Evolutionary conservation across 2,113 vertebrate species (phyloP), one percentile per base, ranked within the genome.

Genomic region (Cebus imitator): DNA sequence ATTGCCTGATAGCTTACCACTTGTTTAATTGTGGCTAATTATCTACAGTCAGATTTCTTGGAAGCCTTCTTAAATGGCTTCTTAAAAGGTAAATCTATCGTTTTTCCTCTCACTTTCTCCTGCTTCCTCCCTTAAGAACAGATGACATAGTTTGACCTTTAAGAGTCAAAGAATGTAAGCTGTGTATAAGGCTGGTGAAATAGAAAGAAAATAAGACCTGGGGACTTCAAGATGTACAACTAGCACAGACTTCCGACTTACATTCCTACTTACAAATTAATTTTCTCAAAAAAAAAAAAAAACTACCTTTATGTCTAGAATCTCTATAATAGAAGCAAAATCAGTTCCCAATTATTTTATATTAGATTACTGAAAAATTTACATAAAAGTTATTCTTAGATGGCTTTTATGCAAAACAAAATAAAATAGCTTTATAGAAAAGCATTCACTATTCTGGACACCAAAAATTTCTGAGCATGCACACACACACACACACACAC

Each of bases 311-410:
- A 52, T 78, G 43, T 72, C 8, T 11, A 45, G 8, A 66, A 10
- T 75, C 23, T 11, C 32, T 81, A 50, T 57, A 81, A 78, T 30
- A 93, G 57, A 8, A 57, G 4, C 4, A 84, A 91, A 91, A 86
- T 91, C 25, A 94, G 50, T 81, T 89, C 48, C 25, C 32, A 55
- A 27, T 13, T 73, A 83, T 20, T 90, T 68, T 75, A 93, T 75
- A 70, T 35, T 57, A 0, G 7, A 73, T 87, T 55, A 79, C 0
- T 14, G 90, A 75, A 90, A 43, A 43, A 43, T 79, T 78, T 89
- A 70, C 25, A 87, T 90, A 75, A 96, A 83, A 81, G 55, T 93
- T 82, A 5, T 91, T 82, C 20, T 91, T 79, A 92, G 17, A 52
- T 52, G 16, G 90, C n/a, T 3, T 97, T 94, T 80, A 6, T 83